Evolutionary conservation across 2,888 invertebrate species (phyloP).

Genomic region (Aricia artaxerxes): DNA sequence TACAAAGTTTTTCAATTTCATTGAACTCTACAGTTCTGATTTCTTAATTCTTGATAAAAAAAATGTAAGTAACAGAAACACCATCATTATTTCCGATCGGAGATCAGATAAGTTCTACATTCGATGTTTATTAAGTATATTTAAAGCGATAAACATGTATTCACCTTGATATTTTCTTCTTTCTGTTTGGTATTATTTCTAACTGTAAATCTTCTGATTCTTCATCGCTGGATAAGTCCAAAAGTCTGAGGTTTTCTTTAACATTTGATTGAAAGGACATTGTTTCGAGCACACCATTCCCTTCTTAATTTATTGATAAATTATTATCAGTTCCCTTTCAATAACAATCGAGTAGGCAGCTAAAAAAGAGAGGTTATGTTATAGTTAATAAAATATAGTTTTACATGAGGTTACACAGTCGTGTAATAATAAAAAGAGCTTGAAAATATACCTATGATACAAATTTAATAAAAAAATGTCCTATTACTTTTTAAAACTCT

Average conservation of each 20-base stretch:
- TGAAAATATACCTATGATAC: neutral
- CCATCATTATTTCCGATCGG: neutral
- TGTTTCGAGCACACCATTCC: conserved; percentile 59
- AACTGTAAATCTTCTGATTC: conserved; percentile 82
- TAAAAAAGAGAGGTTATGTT: conserved; percentile 18
- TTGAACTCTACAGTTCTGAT: no score
- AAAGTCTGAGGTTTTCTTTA: conserved; percentile 83
- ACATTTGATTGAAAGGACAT: conserved; percentile 71
- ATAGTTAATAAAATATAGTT: neutral
- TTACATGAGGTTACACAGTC: neutral
- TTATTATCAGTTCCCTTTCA: conserved; percentile 14
- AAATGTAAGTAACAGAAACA: neutral
- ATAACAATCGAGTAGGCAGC: conserved; percentile 13
- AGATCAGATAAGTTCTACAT: neutral
- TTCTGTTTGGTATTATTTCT: conserved; percentile 79
- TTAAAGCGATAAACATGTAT: neutral
- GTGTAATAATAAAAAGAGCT: neutral
- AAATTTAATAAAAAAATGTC: neutral
- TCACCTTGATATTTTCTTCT: conserved; percentile 79
- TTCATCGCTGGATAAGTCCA: conserved; percentile 82
- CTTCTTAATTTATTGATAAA: conserved; percentile 42
- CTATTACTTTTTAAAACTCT: neutral
- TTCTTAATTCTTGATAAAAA: neutral
- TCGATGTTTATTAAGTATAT: neutral
- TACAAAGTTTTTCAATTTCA: no score